These are phyloP conservation scores for Phallusia fumigata DNA, from an alignment of 23 tunicate species.

Conservation along the genomic window DNA sequence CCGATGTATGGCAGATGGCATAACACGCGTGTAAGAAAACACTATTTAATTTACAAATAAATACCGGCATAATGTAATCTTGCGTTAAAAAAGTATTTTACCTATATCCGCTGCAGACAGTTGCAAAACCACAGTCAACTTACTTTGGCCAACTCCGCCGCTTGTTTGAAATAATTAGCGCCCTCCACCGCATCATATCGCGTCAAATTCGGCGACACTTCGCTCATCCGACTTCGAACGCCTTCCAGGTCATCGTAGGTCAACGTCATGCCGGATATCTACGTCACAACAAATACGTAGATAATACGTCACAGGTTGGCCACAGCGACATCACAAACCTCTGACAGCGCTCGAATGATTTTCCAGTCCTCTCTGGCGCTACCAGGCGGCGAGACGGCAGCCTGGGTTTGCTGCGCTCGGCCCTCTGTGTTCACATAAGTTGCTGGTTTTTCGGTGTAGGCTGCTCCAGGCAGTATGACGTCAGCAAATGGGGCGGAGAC, in stretches of 20 bases:
- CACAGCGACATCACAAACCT: conserved; percentile 30
- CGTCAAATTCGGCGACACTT: conserved; percentile 85
- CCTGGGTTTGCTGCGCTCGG: conserved; percentile 79
- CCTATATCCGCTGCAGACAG: no score
- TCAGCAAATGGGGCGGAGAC: conserved; percentile 90
- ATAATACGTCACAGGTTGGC: no score
- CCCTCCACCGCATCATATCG: conserved; percentile 65
- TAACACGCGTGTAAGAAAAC: no score
- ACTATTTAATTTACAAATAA: no score
- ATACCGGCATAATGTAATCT: no score
- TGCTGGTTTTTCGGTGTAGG: conserved; percentile 97
- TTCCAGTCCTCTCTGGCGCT: conserved; percentile 98
- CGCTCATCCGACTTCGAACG: conserved; percentile 78
- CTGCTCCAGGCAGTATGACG: conserved; percentile 93
- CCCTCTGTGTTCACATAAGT: conserved; percentile 99
- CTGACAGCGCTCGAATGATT: conserved; percentile 90
- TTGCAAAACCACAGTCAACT: neutral
- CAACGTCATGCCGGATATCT: conserved; percentile 55
- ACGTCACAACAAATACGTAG: neutral
- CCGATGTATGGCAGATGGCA: no score
- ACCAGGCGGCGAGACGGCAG: conserved; percentile 98
- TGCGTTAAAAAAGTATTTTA: no score
- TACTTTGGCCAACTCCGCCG: conserved; percentile 68
- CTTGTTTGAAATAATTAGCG: conserved; percentile 89
- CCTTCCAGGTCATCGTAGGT: conserved; percentile 89